Base-by-base conservation (phyloP, 2,888 invertebrate genomes). In the Pheosia gnoma region DNA sequence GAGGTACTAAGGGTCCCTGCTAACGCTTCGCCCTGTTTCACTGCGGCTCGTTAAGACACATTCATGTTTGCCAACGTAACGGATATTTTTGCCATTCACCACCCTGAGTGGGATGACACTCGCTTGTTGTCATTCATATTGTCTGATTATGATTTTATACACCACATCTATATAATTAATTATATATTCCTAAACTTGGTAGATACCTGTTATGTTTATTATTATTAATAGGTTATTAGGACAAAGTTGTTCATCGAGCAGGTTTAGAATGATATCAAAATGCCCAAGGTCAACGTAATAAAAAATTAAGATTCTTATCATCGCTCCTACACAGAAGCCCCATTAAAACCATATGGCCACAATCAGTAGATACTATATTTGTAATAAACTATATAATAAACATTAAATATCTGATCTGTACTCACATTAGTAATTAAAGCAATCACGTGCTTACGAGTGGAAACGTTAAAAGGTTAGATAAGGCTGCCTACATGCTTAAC, bases 41-140 rank as follows among this genome's bases (percentile, higher is more conserved):
- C 81, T 82, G 86, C 72, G 82, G 84, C 90, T 91, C 90, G 91
- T 91, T 91, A 91, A 87, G 89, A 85, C 84, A 83, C 86, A 91
- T 91, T 91, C 91, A 91, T 84, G 89, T 85, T 83, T 81, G 82
- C 80, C 75, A 69, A 80, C 82, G 86, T 82, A 85, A 86, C 86
- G 82, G 89, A 90, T 90, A 91, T 90, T 90, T 89, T 86, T 86
- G 84, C 74, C 57, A 38, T 45, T 45, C 57, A 10, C 36, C 41
- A 45, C 36, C 3, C 6, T 13, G 55, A 57, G 57, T 57, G 45
- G 43, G 45, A 45, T 36, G 8, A 4, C n/a, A 36, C 36, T 57
- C 36, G 10, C 11, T 45, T 57, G 45, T 43, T 57, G 25, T 25
- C 25, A 36, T 57, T 45, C 45, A 45, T 45, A 45, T 57, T 43